Percentiles rank a stretch among this genome's conserved stretches.
Conservation (phyloP, 2,888 invertebrate genomes). For the Falcaria lacertinaria region DNA sequence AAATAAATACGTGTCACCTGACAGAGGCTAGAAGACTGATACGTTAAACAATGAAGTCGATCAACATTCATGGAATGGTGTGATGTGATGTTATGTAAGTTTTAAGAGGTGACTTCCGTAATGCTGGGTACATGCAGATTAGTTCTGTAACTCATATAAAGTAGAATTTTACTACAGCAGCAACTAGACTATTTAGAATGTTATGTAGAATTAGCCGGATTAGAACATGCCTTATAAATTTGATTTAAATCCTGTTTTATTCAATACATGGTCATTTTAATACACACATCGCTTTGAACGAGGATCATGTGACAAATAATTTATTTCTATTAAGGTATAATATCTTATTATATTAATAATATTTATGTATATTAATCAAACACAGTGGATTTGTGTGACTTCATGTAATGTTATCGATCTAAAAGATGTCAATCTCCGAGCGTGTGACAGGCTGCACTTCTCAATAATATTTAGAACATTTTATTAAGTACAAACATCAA, state of each 20-base stretch:
- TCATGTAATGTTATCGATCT: conserved; percentile 67
- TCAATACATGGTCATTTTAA: background rate
- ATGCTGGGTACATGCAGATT: conserved; percentile 52
- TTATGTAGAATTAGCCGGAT: background rate
- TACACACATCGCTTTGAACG: background rate
- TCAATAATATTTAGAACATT: conserved; percentile 26
- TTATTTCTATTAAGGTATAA: background rate
- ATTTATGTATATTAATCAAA: conserved; percentile 1
- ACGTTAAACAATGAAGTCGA: conserved; percentile 42
- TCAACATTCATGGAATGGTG: conserved; percentile 67
- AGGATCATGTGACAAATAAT: background rate
- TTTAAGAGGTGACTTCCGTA: conserved; percentile 67
- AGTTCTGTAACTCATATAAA: conserved; percentile 33
- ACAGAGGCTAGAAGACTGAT: conserved; percentile 82
- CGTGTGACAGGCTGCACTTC: conserved; percentile 58
- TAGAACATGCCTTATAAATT: no score
- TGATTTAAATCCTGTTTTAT: background rate
- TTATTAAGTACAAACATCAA: conserved; percentile 66
- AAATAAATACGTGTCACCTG: conserved; percentile 81
- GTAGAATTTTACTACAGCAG: no score
- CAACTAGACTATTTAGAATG: no score
- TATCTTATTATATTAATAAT: no score
- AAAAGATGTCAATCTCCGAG: conserved; percentile 51
- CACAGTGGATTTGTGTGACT: conserved; percentile 38
- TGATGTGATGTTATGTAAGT: conserved; percentile 52